A percentile compares a stretch with the other conserved stretches of the same genome.
Conservation (phyloP, 2,113 vertebrate genomes). For the Prunella himalayana region DNA sequence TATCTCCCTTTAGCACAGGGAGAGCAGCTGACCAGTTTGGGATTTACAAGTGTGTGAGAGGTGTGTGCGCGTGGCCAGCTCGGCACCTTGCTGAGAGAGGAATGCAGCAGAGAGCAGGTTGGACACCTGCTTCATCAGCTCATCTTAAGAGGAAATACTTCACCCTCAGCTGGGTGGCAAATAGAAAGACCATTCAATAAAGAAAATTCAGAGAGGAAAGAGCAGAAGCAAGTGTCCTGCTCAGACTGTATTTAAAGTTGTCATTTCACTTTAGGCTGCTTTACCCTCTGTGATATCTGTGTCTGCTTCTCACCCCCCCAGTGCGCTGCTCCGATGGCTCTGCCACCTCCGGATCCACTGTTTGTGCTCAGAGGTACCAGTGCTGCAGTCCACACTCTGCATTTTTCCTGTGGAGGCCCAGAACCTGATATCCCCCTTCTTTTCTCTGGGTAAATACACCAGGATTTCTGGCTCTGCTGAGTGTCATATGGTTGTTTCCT, state of each 20-base stretch:
- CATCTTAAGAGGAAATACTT: background rate
- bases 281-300: background rate
- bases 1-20: background rate
- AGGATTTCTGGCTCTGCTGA: background rate
- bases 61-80: background rate
- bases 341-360: constrained; percentile 79
- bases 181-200: background rate
- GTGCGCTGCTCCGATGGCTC: constrained; percentile 53
- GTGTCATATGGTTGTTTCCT: background rate
- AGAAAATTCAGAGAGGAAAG: background rate
- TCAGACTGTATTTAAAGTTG: background rate
- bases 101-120: background rate
- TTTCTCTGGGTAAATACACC: constrained; percentile 84
- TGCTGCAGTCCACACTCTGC: constrained; percentile 81
- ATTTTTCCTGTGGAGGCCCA: constrained; percentile 73
- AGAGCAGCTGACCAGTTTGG: background rate
- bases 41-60: background rate
- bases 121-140: background rate
- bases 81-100: background rate
- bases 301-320: background rate
- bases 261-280: background rate
- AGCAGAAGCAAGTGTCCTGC: background rate
- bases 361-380: constrained; percentile 86
- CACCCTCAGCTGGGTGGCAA: background rate
- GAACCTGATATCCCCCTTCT: constrained; percentile 71